Percentiles rank a stretch among this genome's conserved stretches.
Evolutionary conservation across 2,113 vertebrate species (phyloP).

Genomic region (Oreochromis tanganicae): DNA sequence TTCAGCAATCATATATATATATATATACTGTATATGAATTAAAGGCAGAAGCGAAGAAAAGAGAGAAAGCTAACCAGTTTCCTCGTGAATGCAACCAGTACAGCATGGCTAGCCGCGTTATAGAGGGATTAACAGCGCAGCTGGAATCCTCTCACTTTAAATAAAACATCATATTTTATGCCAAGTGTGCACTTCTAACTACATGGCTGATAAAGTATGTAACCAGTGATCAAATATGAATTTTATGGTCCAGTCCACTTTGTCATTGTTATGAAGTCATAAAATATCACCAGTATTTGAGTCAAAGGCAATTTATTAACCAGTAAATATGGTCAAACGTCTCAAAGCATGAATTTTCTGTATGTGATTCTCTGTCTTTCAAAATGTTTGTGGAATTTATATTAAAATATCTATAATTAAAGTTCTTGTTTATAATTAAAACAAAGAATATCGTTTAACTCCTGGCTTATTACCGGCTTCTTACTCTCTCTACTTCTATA

Average conservation of each 20-base stretch:
- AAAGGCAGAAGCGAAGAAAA: neutral
- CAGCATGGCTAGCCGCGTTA: neutral
- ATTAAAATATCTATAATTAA: neutral
- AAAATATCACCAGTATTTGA: neutral
- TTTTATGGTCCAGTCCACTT: neutral
- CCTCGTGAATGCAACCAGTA: neutral
- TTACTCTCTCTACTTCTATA: neutral
- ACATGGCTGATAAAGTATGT: neutral
- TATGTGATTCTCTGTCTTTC: neutral
- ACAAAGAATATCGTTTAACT: neutral
- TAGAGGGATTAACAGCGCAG: neutral
- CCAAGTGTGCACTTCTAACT: neutral
- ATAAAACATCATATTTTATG: conserved; percentile 30
- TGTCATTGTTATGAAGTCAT: neutral
- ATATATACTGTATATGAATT: neutral
- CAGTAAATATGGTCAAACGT: neutral
- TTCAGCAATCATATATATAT: neutral
- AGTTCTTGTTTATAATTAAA: neutral
- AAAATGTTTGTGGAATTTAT: neutral
- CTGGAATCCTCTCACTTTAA: conserved; percentile 20
- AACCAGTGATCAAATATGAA: neutral
- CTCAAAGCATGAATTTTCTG: neutral
- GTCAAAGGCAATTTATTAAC: neutral
- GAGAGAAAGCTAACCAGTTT: neutral
- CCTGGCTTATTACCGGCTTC: neutral